Base-by-base conservation (phyloP, 2,888 invertebrate genomes). In the Nesidiocoris tenuis region DNA sequence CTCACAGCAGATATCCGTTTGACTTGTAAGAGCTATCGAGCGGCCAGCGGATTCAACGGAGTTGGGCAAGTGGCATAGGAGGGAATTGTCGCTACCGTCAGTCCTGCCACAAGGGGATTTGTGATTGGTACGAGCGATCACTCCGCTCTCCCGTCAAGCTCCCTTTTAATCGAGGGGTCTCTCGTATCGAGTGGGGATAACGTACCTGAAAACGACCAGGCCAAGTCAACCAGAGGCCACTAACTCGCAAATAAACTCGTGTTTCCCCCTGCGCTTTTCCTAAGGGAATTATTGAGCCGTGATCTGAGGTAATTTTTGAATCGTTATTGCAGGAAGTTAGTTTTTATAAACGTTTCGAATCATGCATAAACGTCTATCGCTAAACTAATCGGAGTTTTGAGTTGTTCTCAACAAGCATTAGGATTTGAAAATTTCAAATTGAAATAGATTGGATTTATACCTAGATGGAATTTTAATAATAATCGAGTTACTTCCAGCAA, bases 201-300 rank as follows among this genome's bases (percentile, higher is more conserved):
- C 39, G 39, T 39, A 39, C 39, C 5, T 39, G 12, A 12, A 39
- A 39, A 39, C 39, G 39, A 39, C 39, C 39, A 7, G 5, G 39
- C 39, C 39, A 39, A 39, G 24, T 66, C 66, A 66, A 66, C 54
- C 66, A 66, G 55, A 39, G 7, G 18, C 66, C 66, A 39, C 25
- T 24, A 65, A 65, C 65, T 24, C 65, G 66, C 66, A 66, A 66
- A 66, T 66, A 66, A 54, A 66, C 66, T 18, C 25, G 25, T 17
- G 17, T 24, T 7, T 1, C 21, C 22, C 22, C 7, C 39, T 39
- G 39, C 57, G 68, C 24, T 57, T 57, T 68, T 23, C 57, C 68
- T 39, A 39, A 39, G n/a, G n/a, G n/a, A n/a, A n/a, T n/a, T n/a
- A n/a, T n/a, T n/a, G n/a, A n/a, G n/a, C n/a, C n/a, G n/a, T n/a